A percentile compares a stretch with the other conserved stretches of the same genome.
Conservation (phyloP, 2,113 vertebrate genomes). For the Tauraco erythrolophus region DNA sequence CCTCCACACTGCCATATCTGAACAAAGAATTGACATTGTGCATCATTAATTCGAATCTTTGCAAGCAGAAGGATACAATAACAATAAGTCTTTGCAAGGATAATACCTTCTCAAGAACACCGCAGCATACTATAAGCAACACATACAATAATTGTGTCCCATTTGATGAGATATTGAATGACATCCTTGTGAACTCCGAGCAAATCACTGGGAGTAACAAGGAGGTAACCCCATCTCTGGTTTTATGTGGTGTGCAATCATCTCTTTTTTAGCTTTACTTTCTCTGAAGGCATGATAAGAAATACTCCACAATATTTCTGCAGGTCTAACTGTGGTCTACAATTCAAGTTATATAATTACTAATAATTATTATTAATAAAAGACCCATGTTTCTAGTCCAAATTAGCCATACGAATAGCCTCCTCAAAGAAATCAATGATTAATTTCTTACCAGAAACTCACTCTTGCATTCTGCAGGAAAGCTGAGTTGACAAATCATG, state of each 20-base stretch:
- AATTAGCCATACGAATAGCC: neutral
- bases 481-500: neutral
- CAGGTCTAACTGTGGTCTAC: neutral
- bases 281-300: neutral
- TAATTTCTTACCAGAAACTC: neutral
- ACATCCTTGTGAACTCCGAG: neutral
- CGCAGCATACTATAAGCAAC: neutral
- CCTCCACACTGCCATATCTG: slow-evolving; percentile 99
- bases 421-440: neutral
- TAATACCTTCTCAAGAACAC: neutral
- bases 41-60: neutral
- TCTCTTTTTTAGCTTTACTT: neutral
- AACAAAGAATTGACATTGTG: neutral
- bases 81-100: neutral
- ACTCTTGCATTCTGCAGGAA: neutral
- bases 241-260: neutral
- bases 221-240: neutral
- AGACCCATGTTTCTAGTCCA: neutral
- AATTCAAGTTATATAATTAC: neutral
- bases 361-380: neutral
- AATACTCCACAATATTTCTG: neutral
- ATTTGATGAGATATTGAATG: neutral
- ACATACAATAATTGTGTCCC: neutral
- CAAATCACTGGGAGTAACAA: neutral
- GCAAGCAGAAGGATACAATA: neutral